Evolutionary conservation across 2,797 vertebrate species (phyloP), one percentile per base, ranked within the genome.

Genomic region (Sebastes aleutianus): DNA sequence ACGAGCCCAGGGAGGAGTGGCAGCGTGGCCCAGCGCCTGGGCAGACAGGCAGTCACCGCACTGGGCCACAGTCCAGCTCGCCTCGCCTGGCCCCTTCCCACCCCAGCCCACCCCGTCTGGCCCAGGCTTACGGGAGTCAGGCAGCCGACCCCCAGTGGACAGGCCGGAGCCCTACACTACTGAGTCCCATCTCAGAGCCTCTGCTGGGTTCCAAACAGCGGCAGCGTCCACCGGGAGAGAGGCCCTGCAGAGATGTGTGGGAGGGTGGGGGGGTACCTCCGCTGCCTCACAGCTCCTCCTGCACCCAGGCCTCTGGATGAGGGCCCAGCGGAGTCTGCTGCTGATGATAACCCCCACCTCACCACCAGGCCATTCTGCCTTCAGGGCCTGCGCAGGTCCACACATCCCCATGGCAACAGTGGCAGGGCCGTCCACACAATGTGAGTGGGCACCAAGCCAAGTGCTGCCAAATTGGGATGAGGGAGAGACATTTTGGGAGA

Each of bases 371-470:
- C 92, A 78, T 86, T 90, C 89, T 90, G 92, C 93, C 95, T 95
- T 92, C 89, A 89, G 92, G 94, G 92, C 89, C 92, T 93, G 89
- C 80, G 88, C 93, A 94, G 94, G 95, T 95, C 94, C 94, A 93
- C 91, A 93, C 87, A 93, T 96, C 95, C 93, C 95, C 95, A 96
- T 96, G 95, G 95, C 95, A 96, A 96, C 96, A 92, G 94, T 95
- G 93, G 93, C 92, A 95, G 92, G 93, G 94, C 94, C 84, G 88
- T 95, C 89, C 89, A 93, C 95, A 95, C 95, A 93, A 95, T 95
- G 94, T 94, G 95, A 96, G 94, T 92, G 92, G 95, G 95, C 95
- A 87, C 63, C 68, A 76, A 90, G 95, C 95, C 95, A 96, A 94
- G 87, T 87, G 88, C 88, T 94, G 92, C 92, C 94, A 95, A 95